Evolutionary conservation across 2,888 invertebrate species (phyloP).

Genomic region (Neoaliturus tenellus): DNA sequence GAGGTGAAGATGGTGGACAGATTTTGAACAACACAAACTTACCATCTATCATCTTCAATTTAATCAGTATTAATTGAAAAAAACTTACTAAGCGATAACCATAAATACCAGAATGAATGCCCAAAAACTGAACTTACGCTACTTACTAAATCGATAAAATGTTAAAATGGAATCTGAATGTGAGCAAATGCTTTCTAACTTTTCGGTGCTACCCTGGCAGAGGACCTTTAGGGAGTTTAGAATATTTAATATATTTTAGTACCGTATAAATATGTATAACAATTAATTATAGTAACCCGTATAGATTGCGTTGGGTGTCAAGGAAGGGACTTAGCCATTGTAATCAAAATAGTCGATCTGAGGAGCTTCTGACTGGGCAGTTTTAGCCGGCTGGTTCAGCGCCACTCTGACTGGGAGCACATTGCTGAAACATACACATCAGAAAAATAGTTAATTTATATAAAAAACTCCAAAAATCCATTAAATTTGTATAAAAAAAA

Average conservation of each 20-base stretch:
- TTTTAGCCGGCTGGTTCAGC: background rate
- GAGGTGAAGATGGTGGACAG: background rate
- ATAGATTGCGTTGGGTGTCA: background rate
- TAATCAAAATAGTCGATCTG: conserved; percentile 31
- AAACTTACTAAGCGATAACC: background rate
- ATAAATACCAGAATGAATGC: background rate
- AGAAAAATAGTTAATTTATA: background rate
- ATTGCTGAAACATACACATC: conserved; percentile 13
- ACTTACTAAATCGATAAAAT: background rate
- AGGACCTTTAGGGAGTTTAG: background rate
- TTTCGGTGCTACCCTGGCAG: background rate
- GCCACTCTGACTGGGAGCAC: conserved; percentile 39
- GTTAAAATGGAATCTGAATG: conserved; percentile 14
- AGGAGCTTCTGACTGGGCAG: background rate
- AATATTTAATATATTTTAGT: conserved; percentile 16
- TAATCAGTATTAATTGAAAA: too few relatives aligned
- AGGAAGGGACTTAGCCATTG: background rate
- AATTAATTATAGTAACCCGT: conserved; percentile 37
- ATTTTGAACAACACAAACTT: background rate
- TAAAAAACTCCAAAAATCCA: too few relatives aligned
- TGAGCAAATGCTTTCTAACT: conserved; percentile 5
- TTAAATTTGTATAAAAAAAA: too few relatives aligned
- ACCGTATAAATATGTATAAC: conserved; percentile 32
- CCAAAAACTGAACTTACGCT: background rate
- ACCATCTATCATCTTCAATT: too few relatives aligned